These are phyloP conservation scores for Bellardia bayeri DNA, from an alignment of 2,888 invertebrate species.

Conservation along the genomic window DNA sequence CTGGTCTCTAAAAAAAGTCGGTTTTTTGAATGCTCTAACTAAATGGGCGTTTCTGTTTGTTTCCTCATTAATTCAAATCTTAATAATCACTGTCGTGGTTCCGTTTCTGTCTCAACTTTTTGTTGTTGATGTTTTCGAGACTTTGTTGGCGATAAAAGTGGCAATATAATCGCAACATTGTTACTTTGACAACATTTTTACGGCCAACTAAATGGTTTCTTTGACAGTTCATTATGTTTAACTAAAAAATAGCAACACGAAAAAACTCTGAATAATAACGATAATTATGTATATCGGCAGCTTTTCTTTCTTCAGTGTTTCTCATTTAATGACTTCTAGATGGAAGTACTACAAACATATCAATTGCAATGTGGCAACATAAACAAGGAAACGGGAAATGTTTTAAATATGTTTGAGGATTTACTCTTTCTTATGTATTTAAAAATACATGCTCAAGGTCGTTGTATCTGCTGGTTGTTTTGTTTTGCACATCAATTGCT, in stretches of 20 bases:
- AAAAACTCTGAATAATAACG: slow-evolving; percentile 29
- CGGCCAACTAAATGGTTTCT: slow-evolving; percentile 74
- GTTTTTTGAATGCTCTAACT: neutral
- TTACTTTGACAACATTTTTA: slow-evolving; percentile 76
- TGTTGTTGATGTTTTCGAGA: slow-evolving; percentile 32
- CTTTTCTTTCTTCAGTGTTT: slow-evolving; percentile 15
- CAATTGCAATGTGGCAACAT: slow-evolving; percentile 21
- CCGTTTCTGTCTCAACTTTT: neutral
- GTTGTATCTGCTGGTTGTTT: neutral
- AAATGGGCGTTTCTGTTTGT: slow-evolving; percentile 60
- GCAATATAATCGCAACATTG: slow-evolving; percentile 72
- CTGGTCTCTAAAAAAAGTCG: too few relatives aligned
- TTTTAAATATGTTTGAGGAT: slow-evolving; percentile 1
- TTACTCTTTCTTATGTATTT: neutral
- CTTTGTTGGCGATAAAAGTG: slow-evolving; percentile 66
- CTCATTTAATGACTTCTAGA: slow-evolving; percentile 27
- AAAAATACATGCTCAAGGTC: slow-evolving; percentile 57
- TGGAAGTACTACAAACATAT: slow-evolving; percentile 7
- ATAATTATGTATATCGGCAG: slow-evolving; percentile 8
- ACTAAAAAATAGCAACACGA: neutral
- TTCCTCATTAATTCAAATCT: slow-evolving; percentile 61
- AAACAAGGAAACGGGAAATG: slow-evolving; percentile 28
- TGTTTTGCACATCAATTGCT: neutral
- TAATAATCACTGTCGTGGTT: slow-evolving; percentile 42
- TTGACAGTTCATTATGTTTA: slow-evolving; percentile 76